Percentiles rank a stretch among this genome's conserved stretches.
These are phyloP conservation scores for Mohoua ochrocephala DNA, from an alignment of 2,113 vertebrate species.

Conservation along the genomic window DNA sequence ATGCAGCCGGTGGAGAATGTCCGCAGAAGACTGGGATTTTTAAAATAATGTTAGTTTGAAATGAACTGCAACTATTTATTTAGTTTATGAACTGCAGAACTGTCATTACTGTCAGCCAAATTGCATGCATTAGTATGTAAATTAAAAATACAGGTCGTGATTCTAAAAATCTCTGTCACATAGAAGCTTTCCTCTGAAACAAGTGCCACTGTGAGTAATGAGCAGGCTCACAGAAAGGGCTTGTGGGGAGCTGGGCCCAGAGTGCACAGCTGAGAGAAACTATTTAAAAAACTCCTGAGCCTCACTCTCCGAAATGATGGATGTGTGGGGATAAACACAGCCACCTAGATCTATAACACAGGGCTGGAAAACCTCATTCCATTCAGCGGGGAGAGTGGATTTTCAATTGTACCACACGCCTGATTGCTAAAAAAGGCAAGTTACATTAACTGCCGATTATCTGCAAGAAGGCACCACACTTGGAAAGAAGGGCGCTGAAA, in stretches of 20 bases:
- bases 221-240: background rate
- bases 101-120: background rate
- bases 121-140: background rate
- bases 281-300: background rate
- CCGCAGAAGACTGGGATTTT: background rate
- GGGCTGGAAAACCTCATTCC: conserved; percentile 8
- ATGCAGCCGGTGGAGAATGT: background rate
- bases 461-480: background rate
- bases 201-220: background rate
- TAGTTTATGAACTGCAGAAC: background rate
- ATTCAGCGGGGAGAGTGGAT: background rate
- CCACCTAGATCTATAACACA: background rate
- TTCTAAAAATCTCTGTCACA: background rate
- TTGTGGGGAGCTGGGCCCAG: fast-evolving
- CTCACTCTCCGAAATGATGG: background rate
- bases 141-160: background rate
- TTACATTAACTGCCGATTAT: conserved; percentile 39
- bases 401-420: background rate
- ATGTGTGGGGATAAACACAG: conserved; percentile 39
- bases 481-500: background rate
- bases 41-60: background rate
- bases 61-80: conserved; percentile 30
- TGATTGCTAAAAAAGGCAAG: background rate
- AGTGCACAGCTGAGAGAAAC: background rate
- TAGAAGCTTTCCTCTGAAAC: background rate